phyloP scores from a whole-genome alignment of 2,797 vertebrate species.

The Emys orbicularis region DNA sequence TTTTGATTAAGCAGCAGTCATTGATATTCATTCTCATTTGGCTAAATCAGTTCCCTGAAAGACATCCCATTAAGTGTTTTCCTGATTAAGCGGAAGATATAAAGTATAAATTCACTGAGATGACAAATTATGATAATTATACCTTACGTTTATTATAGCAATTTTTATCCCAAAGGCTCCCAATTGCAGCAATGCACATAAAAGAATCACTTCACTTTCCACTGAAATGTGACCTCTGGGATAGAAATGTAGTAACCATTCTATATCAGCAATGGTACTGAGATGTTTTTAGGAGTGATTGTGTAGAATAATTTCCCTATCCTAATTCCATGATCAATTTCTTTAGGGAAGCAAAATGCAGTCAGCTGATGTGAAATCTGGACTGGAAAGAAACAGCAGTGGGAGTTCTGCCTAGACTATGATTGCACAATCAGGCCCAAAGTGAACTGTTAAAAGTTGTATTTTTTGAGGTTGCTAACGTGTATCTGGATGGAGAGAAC shows the following conservation, averaged over 20 bases:
- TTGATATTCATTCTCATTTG: conserved; percentile 72
- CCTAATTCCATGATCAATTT: conserved; percentile 4
- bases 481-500: background rate
- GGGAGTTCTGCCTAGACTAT: background rate
- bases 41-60: conserved; percentile 63
- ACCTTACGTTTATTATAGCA: conserved; percentile 42
- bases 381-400: background rate
- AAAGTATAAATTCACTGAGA: conserved; percentile 61
- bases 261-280: background rate
- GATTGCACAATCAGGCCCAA: background rate
- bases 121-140: conserved; percentile 71
- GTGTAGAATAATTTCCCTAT: conserved; percentile 34
- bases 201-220: background rate
- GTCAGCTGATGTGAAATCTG: background rate
- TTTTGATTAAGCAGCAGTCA: conserved; percentile 72
- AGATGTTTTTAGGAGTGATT: background rate
- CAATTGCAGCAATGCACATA: conserved; percentile 37
- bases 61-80: conserved; percentile 3
- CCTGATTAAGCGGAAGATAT: conserved; percentile 63
- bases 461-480: background rate
- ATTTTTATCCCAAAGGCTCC: conserved; percentile 35
- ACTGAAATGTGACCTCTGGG: background rate
- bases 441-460: background rate
- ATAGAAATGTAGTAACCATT: background rate
- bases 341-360: background rate